Conservation (phyloP, 2,797 vertebrate genomes). For the Onychomys leucogaster region DNA sequence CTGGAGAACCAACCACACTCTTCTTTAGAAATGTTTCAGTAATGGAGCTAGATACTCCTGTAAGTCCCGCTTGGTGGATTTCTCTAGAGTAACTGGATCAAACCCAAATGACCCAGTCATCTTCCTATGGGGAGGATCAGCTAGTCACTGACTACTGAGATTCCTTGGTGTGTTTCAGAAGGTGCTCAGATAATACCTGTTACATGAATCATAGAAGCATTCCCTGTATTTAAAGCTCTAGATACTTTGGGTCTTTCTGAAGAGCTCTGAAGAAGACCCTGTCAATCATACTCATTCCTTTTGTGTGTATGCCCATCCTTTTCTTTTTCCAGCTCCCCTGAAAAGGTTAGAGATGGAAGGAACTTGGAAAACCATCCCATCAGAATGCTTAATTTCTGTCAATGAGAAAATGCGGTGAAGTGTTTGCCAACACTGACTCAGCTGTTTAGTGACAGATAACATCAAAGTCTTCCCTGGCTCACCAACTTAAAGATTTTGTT, state of each 20-base stretch:
- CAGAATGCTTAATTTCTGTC: slow-evolving; percentile 24
- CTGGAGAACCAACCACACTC: neutral
- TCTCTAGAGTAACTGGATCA: neutral
- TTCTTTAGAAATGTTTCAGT: neutral
- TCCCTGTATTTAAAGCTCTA: neutral
- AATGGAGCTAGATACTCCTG: neutral
- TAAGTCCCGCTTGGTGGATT: neutral
- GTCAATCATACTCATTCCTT: neutral
- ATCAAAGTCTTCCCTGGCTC: neutral
- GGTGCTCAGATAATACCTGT: neutral
- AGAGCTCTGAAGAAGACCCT: neutral
- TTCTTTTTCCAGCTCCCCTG: slow-evolving; percentile 11
- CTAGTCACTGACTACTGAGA: neutral
- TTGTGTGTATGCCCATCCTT: neutral
- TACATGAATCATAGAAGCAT: neutral
- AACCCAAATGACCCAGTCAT: neutral
- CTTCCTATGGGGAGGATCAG: neutral
- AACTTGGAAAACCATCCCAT: slow-evolving; percentile 22
- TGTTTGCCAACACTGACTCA: neutral
- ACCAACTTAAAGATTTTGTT: neutral
- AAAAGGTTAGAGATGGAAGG: slow-evolving; percentile 7
- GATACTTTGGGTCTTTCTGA: neutral
- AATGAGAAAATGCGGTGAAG: neutral
- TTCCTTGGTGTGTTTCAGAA: neutral
- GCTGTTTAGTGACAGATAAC: neutral